These are phyloP conservation scores for Heliconius congener DNA, from an alignment of 1,140 invertebrate species.

Conservation along the genomic window DNA sequence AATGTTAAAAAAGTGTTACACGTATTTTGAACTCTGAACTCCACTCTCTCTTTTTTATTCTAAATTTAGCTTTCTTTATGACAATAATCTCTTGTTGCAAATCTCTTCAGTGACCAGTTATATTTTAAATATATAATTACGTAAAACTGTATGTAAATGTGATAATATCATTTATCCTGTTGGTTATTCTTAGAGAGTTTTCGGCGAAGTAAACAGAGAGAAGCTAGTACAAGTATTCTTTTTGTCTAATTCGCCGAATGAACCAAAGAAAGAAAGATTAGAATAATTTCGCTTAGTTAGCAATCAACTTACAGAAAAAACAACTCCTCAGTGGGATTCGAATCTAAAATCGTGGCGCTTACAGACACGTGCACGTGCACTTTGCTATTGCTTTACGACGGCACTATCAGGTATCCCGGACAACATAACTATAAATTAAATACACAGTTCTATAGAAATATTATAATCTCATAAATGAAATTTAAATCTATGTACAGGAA, in stretches of 20 bases:
- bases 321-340: background rate
- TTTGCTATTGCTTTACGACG: too few relatives aligned
- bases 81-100: background rate
- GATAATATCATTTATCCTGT: background rate
- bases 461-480: background rate
- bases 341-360: background rate
- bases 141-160: background rate
- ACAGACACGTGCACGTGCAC: background rate
- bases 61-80: background rate
- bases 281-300: too few relatives aligned
- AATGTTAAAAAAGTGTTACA: background rate
- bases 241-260: too few relatives aligned
- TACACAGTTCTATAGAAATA: background rate
- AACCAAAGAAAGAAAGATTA: too few relatives aligned
- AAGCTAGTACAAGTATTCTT: too few relatives aligned
- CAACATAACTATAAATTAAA: too few relatives aligned
- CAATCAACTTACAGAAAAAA: too few relatives aligned
- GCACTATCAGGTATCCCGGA: too few relatives aligned
- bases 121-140: background rate
- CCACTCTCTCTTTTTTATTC: slow-evolving; percentile 1
- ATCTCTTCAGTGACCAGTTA: background rate
- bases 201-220: too few relatives aligned
- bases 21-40: slow-evolving; percentile 5
- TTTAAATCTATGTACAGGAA: slow-evolving; percentile 6
- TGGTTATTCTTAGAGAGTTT: background rate